These are phyloP conservation scores for Grapholita molesta DNA, from an alignment of 1,140 invertebrate species.

Conservation along the genomic window DNA sequence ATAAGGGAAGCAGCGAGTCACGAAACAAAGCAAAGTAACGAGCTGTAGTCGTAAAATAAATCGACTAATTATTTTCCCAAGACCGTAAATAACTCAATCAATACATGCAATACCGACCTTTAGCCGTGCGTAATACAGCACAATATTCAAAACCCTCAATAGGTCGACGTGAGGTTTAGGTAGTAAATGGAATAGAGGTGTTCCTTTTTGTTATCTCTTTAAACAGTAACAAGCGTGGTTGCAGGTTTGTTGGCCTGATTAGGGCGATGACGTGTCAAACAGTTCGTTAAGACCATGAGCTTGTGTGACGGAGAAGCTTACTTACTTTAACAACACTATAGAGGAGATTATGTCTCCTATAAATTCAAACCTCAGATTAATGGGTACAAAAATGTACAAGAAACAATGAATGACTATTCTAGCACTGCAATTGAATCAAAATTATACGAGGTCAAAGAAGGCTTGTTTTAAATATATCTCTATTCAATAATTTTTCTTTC, in stretches of 20 bases:
- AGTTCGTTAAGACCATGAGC: slow-evolving; percentile 18
- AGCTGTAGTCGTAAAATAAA: background rate
- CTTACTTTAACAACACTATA: background rate
- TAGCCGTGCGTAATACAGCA: background rate
- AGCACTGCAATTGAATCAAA: too few species aligned
- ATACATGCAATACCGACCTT: background rate
- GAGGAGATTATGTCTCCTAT: too few species aligned
- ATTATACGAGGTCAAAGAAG: too few species aligned
- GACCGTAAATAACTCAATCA: background rate
- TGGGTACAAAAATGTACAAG: too few species aligned
- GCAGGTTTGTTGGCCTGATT: slow-evolving; percentile 20
- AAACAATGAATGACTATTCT: too few species aligned
- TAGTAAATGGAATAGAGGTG: slow-evolving; percentile 8
- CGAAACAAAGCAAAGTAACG: background rate
- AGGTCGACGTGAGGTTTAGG: background rate
- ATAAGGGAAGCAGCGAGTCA: background rate
- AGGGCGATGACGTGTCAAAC: slow-evolving; percentile 13
- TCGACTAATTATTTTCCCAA: background rate
- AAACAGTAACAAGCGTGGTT: slow-evolving; percentile 23
- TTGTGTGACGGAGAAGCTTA: background rate
- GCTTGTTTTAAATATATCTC: too few species aligned
- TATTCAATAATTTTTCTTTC: too few species aligned
- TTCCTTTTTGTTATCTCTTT: slow-evolving; percentile 13
- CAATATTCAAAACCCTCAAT: background rate
- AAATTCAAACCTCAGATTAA: too few species aligned